Evolutionary conservation across 2,113 vertebrate species (phyloP).

Genomic region (Lanius ludovicianus): DNA sequence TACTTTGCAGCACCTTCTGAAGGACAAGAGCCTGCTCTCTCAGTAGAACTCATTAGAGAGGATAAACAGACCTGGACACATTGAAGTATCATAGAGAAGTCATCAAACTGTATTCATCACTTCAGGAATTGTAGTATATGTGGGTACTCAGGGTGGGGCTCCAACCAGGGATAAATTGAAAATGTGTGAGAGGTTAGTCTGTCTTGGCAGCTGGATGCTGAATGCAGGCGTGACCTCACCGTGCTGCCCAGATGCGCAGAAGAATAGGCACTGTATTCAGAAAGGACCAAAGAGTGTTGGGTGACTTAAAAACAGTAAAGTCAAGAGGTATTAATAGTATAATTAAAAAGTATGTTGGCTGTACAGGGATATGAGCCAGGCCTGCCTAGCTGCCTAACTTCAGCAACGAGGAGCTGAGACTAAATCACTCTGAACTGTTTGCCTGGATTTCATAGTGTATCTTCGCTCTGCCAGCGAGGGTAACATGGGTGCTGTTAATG

Average conservation of each 20-base stretch:
- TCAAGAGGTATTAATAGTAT: neutral
- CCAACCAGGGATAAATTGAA: neutral
- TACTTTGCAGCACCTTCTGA: neutral
- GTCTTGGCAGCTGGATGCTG: neutral
- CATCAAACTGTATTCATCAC: neutral
- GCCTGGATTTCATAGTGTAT: neutral
- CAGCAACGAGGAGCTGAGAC: neutral
- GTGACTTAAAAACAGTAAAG: neutral
- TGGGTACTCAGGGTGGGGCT: neutral
- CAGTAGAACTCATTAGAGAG: neutral
- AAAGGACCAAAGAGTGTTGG: neutral
- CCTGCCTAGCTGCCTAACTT: neutral
- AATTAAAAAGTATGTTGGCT: neutral
- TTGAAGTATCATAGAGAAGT: neutral
- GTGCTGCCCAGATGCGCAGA: neutral
- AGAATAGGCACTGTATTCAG: neutral
- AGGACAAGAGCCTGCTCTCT: neutral
- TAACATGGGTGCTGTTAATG: neutral
- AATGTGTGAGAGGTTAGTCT: neutral
- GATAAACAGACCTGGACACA: neutral
- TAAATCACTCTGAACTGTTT: neutral
- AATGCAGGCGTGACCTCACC: neutral
- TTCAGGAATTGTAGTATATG: neutral
- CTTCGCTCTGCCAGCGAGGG: neutral
- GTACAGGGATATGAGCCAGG: neutral